A percentile compares a stretch with the other conserved stretches of the same genome.
Evolutionary conservation across 1,140 invertebrate genomes (phyloP).

Genomic region (Ctenoplectra terminalis): DNA sequence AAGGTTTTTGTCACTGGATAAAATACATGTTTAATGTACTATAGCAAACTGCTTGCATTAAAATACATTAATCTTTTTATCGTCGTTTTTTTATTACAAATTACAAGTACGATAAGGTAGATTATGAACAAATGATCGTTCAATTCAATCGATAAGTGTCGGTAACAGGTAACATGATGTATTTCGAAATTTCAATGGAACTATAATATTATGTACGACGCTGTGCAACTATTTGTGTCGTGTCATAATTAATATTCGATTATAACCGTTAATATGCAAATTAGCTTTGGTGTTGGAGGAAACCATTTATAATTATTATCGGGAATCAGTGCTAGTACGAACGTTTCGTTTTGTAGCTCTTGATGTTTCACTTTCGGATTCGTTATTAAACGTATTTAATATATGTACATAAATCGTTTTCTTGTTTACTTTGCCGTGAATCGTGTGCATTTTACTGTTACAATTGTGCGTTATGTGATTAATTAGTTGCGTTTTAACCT

Average conservation of each 20-base stretch:
- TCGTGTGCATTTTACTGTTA: background rate
- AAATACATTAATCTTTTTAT: background rate
- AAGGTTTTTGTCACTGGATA: background rate
- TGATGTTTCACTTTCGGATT: background rate
- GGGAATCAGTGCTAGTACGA: background rate
- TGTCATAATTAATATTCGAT: conserved; percentile 4
- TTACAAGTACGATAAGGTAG: too few species aligned
- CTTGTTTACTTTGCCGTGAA: background rate
- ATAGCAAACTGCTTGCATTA: background rate
- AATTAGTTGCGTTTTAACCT: background rate
- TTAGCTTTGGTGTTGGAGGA: background rate
- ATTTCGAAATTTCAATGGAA: background rate
- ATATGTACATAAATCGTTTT: background rate
- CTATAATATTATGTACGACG: too few species aligned
- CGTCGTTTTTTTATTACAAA: background rate
- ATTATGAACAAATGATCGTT: too few species aligned
- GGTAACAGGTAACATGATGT: background rate
- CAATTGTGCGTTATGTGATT: background rate
- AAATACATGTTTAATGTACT: background rate
- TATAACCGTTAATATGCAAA: conserved; percentile 5
- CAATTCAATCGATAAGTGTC: background rate
- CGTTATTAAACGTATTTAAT: conserved; percentile 15
- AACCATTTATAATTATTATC: conserved; percentile 26
- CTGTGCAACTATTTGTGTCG: background rate
- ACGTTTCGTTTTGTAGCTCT: background rate